Evolutionary conservation across 2,888 invertebrate species (phyloP).

Genomic region (Lampropteryx suffumata): DNA sequence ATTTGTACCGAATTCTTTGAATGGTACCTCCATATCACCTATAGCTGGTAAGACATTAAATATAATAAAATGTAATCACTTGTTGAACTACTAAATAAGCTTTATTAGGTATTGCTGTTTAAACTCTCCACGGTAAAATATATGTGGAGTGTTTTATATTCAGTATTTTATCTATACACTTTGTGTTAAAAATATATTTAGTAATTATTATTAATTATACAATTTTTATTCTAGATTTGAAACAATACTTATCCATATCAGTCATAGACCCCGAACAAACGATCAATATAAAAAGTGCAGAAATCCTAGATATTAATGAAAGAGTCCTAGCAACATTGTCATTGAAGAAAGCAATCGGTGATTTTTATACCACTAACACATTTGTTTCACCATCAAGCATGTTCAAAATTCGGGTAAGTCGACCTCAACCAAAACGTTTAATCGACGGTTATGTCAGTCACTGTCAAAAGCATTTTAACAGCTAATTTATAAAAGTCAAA

Average conservation of each 20-base stretch:
- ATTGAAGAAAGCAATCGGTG: constrained; percentile 13
- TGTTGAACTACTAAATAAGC: too few relatives aligned
- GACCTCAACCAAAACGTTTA: neutral
- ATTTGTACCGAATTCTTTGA: constrained; percentile 23
- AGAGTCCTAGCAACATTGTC: constrained; percentile 5
- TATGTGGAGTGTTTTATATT: too few relatives aligned
- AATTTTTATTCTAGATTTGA: constrained; percentile 18
- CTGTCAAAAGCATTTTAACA: too few relatives aligned
- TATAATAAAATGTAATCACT: neutral
- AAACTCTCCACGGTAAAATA: too few relatives aligned
- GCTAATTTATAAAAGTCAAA: too few relatives aligned
- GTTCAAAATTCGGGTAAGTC: constrained; percentile 34
- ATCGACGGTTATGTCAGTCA: too few relatives aligned
- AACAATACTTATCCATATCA: constrained; percentile 25
- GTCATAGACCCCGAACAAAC: constrained; percentile 30
- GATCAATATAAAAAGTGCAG: constrained; percentile 20
- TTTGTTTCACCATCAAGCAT: constrained; percentile 30
- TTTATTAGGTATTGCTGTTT: too few relatives aligned
- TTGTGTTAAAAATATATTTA: too few relatives aligned
- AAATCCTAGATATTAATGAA: constrained; percentile 17
- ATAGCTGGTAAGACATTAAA: constrained; percentile 27
- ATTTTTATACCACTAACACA: constrained; percentile 30
- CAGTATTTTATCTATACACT: too few relatives aligned
- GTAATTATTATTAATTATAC: neutral
- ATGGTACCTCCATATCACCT: constrained; percentile 29